Base-by-base conservation (phyloP, 2,888 invertebrate genomes). In the Eupithecia centaureata region DNA sequence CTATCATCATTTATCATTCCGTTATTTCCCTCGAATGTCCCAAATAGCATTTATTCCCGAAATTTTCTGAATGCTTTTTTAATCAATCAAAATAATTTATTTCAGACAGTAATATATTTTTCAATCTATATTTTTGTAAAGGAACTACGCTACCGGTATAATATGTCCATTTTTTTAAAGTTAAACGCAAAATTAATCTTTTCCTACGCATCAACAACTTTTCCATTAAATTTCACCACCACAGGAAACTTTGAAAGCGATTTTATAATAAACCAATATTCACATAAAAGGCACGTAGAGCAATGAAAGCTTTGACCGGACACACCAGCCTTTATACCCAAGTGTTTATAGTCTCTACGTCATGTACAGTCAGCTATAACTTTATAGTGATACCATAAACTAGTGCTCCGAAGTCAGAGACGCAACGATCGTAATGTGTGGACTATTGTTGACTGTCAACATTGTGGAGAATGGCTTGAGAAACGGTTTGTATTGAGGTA, bases 301-400 rank as follows among this genome's bases (percentile, higher is more conserved):
- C 72, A 63, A 68, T 71, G 75, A 75, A 73, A 71, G 65, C 70
- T 65, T 60, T 60, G 72, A 64, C 76, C 77, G 77, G 77, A 79
- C 77, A 76, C 73, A 67, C 74, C 75, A 25, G 75, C 72, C 74
- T 80, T 83, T 80, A 80, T 77, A 76, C 67, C 76, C 72, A 73
- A 71, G 77, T 82, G 81, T 85, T 84, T 81, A 84, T 81, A 77
- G 71, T 76, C 76, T 72, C 77, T 75, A 76, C 76, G 74, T 80
- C 79, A 79, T 79, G 75, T 74, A 78, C 78, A 82, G 72, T 74
- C 70, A 72, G 73, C 73, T 75, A 77, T 84, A 81, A 84, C 82
- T 77, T 79, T 78, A 79, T 79, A 77, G 79, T 74, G 76, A 80
- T 74, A 73, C 77, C 80, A 80, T 84, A 82, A 83, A 83, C 76